Conservation (phyloP, 2,888 invertebrate species). For the Nymphalis urticae region DNA sequence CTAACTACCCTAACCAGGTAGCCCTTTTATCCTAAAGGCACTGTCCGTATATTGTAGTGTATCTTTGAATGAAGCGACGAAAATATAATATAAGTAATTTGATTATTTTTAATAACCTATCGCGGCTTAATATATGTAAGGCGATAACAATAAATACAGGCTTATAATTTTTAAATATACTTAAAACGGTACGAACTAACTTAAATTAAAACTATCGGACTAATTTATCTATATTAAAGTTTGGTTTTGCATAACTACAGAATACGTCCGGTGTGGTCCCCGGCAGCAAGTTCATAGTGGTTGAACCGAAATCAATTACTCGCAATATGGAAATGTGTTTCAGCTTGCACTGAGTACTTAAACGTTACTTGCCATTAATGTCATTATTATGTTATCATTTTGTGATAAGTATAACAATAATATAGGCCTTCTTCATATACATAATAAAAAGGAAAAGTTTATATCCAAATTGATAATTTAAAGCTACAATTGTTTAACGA, state of each 20-base stretch:
- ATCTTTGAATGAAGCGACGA: too few relatives aligned
- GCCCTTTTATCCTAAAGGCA: too few relatives aligned
- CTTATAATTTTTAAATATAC: background rate
- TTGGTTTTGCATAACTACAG: constrained; percentile 21
- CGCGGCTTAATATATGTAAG: too few relatives aligned
- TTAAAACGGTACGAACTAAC: background rate
- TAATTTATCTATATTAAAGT: constrained; percentile 26
- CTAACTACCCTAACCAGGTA: too few relatives aligned
- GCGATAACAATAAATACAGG: too few relatives aligned
- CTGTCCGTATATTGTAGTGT: too few relatives aligned
- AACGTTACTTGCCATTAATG: background rate
- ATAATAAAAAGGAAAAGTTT: background rate
- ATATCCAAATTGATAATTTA: too few relatives aligned
- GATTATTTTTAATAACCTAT: too few relatives aligned
- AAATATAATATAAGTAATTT: too few relatives aligned
- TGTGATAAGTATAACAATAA: background rate
- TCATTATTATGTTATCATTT: background rate
- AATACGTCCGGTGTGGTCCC: constrained; percentile 21
- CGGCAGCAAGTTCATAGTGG: constrained; percentile 21
- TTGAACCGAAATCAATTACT: constrained; percentile 29
- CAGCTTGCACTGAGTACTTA: constrained; percentile 9
- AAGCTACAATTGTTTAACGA: too few relatives aligned
- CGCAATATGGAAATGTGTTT: constrained; percentile 23
- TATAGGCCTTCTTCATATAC: background rate
- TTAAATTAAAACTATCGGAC: constrained; percentile 13